Evolutionary conservation across 2,888 invertebrate species (phyloP), one percentile per base, ranked within the genome.

Genomic region (Ophion slaviceki): DNA sequence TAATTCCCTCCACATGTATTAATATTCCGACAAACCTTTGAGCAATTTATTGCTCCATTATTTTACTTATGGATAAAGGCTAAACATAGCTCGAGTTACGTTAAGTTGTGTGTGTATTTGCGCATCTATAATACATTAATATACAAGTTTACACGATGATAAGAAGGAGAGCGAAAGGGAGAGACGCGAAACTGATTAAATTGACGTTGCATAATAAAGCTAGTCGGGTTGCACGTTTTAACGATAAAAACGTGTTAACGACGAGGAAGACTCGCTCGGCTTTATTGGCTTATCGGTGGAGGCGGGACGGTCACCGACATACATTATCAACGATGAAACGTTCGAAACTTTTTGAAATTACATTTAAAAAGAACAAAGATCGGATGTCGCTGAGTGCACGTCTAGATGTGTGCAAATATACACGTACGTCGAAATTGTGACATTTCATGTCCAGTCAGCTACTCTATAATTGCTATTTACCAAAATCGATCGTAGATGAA

Each of bases 201-300:
- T 88, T 86, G 81, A 87, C 85, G 85, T 88, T 86, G 86, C 87
- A 86, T 82, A 84, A 86, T 88, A 87, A 88, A 87, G 85, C 84
- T 86, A 80, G 80, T 74, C 79, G 80, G 71, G 84, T 82, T 80
- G 82, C 87, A 88, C 86, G 86, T 87, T 87, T 76, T 79, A 83
- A 77, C 87, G 87, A 89, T 88, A 88, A 89, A 66, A 67, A 67
- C 64, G 57, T 67, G 77, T 67, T 67, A 77, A 67, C 66, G 76
- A 76, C 53, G 86, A 84, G 87, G 85, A 86, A 76, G 85, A 80
- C 86, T 76, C 82, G 72, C 86, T 68, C 86, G 79, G 85, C 86
- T 89, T 89, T 88, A 89, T 88, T 89, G 87, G 86, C 87, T 88
- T 88, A 89, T 88, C 88, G 87, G 82, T 62, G 74, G 72, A 62